Evolutionary conservation across 2,888 invertebrate species (phyloP).

Genomic region (Sclerodermus sp.): DNA sequence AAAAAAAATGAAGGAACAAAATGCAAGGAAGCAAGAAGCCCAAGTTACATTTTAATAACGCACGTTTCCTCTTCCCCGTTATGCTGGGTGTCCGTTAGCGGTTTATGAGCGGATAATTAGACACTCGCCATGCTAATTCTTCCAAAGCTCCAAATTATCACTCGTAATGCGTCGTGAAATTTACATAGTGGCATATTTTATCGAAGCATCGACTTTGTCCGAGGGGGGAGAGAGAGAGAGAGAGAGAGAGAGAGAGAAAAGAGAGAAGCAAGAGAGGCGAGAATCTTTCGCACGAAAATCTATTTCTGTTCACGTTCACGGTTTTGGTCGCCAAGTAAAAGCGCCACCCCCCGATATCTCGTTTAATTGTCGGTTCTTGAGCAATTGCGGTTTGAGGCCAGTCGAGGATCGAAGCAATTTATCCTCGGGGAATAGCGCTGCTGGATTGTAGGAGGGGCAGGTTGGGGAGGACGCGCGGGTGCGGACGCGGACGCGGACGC

Average conservation of each 20-base stretch:
- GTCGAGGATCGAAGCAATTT: slow-evolving; percentile 16
- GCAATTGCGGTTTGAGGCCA: slow-evolving; percentile 38
- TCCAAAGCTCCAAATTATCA: background rate
- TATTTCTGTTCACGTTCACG: slow-evolving; percentile 4
- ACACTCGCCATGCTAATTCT: slow-evolving; percentile 7
- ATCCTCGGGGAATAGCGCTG: too few relatives aligned
- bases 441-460: background rate
- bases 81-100: slow-evolving; percentile 19
- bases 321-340: too few relatives aligned
- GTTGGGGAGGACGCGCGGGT: background rate
- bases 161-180: background rate
- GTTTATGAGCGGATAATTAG: slow-evolving; percentile 39
- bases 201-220: too few relatives aligned
- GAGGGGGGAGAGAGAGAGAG: too few relatives aligned
- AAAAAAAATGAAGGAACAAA: background rate
- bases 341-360: slow-evolving; percentile 5
- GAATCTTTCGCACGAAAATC: too few relatives aligned
- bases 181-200: too few relatives aligned
- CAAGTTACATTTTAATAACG: background rate
- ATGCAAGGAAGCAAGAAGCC: background rate
- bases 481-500: slow-evolving; percentile 4
- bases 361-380: slow-evolving; percentile 35
- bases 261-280: too few relatives aligned
- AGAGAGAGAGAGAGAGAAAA: too few relatives aligned
- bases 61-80: slow-evolving; percentile 15